These are phyloP conservation scores for Petromus typicus DNA, from an alignment of 2,113 vertebrate genomes.

Conservation along the genomic window DNA sequence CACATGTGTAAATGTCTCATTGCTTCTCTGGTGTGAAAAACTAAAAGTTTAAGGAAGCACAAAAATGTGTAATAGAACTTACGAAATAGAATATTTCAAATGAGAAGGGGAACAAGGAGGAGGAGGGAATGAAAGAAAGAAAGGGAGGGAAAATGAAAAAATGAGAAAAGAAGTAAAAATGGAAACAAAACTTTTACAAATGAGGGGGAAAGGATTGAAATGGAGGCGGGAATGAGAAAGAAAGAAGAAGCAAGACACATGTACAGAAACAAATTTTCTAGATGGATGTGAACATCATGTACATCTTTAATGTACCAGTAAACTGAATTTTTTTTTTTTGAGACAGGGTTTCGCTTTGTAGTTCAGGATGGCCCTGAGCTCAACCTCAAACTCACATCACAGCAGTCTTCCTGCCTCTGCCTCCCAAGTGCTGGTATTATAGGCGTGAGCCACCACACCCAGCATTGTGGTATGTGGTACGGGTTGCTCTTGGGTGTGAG, in stretches of 20 bases:
- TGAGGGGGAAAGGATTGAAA: neutral
- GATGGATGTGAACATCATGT: too few species aligned
- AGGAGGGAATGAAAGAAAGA: neutral
- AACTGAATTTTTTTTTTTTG: too few species aligned
- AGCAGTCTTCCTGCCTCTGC: too few species aligned
- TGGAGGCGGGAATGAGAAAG: neutral
- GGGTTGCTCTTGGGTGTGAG: too few species aligned
- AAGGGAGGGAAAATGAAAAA: neutral
- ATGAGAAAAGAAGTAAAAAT: neutral
- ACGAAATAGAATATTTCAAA: neutral
- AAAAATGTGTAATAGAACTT: neutral
- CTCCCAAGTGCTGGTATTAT: too few species aligned
- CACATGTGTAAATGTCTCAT: neutral
- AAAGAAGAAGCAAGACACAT: neutral
- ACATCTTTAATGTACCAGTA: too few species aligned
- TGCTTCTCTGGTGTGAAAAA: neutral
- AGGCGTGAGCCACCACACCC: too few species aligned
- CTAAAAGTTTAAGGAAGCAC: neutral
- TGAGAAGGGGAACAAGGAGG: neutral
- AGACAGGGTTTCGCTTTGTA: too few species aligned
- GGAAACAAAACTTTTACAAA: neutral
- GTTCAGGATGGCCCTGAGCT: too few species aligned
- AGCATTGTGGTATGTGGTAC: too few species aligned
- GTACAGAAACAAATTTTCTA: neutral
- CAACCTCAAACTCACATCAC: too few species aligned